Conservation (phyloP, 2,113 vertebrate species). For the Sakesphorus luctuosus region DNA sequence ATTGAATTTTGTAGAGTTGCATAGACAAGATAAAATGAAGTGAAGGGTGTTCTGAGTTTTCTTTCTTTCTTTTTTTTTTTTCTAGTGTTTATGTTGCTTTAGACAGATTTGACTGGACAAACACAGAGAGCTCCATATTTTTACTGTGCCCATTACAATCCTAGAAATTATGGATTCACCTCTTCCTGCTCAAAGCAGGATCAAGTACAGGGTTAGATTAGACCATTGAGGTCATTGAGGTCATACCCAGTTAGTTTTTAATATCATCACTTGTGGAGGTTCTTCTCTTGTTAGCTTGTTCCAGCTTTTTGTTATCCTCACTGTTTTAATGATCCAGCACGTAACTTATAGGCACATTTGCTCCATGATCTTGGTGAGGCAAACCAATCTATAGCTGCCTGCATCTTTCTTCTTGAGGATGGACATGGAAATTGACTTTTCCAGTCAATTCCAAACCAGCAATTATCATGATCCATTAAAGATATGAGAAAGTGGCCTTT, state of each 20-base stretch:
- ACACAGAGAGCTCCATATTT: not conserved
- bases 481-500: not conserved
- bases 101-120: not conserved
- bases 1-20: not conserved
- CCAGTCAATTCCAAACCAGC: not conserved
- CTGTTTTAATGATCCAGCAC: not conserved
- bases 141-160: not conserved
- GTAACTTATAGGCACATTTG: not conserved
- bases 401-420: not conserved
- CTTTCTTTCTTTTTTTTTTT: not conserved
- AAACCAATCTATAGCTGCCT: fast-evolving
- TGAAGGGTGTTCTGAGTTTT: not conserved
- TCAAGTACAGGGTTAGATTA: not conserved
- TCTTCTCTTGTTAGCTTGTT: not conserved
- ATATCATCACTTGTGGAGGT: not conserved
- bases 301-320: not conserved
- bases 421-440: not conserved
- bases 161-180: not conserved
- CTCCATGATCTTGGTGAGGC: not conserved
- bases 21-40: not conserved
- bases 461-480: not conserved
- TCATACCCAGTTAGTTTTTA: not conserved
- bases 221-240: not conserved
- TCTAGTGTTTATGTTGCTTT: not conserved
- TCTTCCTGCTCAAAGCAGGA: not conserved